These are phyloP conservation scores for Caenorhabditis japonica DNA, from an alignment of 2,888 invertebrate species.

Conservation along the genomic window DNA sequence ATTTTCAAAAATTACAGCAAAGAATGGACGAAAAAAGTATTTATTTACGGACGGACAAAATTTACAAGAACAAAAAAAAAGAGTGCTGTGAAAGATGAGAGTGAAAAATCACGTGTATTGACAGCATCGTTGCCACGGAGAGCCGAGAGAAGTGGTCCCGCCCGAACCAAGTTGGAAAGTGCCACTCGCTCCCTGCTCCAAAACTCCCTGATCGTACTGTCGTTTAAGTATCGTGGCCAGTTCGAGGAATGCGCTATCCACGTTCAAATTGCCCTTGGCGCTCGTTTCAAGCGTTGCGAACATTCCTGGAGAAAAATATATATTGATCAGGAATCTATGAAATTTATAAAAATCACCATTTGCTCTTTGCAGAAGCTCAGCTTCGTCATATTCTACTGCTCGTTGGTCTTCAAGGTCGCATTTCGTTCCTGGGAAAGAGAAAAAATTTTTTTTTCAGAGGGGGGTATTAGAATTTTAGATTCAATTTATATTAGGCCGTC, in stretches of 20 bases:
- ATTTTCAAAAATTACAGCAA: background rate
- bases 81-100: constrained; percentile 16
- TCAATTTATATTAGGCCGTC: too few relatives aligned
- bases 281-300: constrained; percentile 70
- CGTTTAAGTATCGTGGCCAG: constrained; percentile 88
- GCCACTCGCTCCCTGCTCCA: constrained; percentile 47
- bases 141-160: constrained; percentile 58
- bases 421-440: constrained; percentile 83
- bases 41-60: constrained; percentile 18
- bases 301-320: constrained; percentile 60
- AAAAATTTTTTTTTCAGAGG: too few relatives aligned
- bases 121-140: constrained; percentile 61
- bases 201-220: constrained; percentile 69
- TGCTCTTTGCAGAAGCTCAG: constrained; percentile 83
- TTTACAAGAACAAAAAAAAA: constrained; percentile 12
- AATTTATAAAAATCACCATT: constrained; percentile 42
- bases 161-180: constrained; percentile 61
- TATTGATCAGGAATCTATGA: background rate
- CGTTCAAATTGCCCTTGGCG: constrained; percentile 84
- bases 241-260: constrained; percentile 89
- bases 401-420: constrained; percentile 86
- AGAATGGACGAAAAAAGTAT: background rate
- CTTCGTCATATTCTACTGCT: constrained; percentile 89
- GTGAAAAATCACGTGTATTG: constrained; percentile 35
- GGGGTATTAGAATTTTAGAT: too few relatives aligned